These are phyloP conservation scores for Brachypodius melanocephalos DNA, from an alignment of 2,113 vertebrate species.

Conservation along the genomic window DNA sequence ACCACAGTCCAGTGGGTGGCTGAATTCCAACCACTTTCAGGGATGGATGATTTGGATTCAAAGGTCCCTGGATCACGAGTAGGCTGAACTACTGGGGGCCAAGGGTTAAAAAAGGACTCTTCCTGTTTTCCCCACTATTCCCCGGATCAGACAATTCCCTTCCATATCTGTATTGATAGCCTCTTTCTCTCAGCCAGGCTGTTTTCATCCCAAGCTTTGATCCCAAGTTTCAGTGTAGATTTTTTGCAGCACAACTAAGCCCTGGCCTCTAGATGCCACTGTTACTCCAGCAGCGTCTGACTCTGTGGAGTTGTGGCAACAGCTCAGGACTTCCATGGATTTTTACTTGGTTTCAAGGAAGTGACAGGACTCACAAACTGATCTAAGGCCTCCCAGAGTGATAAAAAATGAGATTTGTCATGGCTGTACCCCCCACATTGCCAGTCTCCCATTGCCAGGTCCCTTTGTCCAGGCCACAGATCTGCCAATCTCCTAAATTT, in stretches of 20 bases:
- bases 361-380: background rate
- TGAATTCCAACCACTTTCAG: background rate
- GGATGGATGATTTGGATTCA: background rate
- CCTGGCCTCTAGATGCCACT: conserved; percentile 31
- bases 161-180: fast-evolving
- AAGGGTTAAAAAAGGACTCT: background rate
- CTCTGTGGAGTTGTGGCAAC: background rate
- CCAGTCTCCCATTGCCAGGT: background rate
- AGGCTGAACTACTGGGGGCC: background rate
- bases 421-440: background rate
- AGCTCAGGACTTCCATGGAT: background rate
- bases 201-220: background rate
- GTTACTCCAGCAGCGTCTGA: background rate
- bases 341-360: background rate
- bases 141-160: background rate
- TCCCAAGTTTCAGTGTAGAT: fast-evolving
- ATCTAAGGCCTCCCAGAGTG: background rate
- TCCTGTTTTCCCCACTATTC: background rate
- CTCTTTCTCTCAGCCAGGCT: background rate
- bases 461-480: background rate
- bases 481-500: background rate
- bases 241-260: background rate
- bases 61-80: background rate
- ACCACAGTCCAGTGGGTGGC: background rate
- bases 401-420: background rate